Evolutionary conservation across 1,140 invertebrate species (phyloP).

Genomic region (Sycophila sp.): DNA sequence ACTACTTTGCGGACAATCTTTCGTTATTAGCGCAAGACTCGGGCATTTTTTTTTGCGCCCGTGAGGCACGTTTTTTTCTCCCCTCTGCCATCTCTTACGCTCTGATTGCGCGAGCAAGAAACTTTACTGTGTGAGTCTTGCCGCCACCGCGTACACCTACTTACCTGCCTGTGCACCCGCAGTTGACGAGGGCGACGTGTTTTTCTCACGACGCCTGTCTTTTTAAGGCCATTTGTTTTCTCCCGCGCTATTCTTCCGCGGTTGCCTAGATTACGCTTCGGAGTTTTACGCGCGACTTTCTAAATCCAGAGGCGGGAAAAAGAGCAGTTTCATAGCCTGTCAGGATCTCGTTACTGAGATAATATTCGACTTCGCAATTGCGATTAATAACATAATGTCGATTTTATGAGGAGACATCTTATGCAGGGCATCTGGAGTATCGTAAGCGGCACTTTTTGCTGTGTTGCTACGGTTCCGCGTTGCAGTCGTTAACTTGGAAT

Average conservation of each 20-base stretch:
- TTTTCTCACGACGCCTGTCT: constrained; percentile 12
- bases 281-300: constrained; percentile 6
- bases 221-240: constrained; percentile 16
- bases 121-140: constrained; percentile 3
- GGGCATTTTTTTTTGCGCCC: not conserved
- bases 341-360: too few relatives aligned
- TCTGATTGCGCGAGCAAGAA: not conserved
- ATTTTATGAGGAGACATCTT: too few relatives aligned
- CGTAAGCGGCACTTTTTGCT: too few relatives aligned
- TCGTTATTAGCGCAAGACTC: not conserved
- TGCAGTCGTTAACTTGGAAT: too few relatives aligned
- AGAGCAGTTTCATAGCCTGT: not conserved
- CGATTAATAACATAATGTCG: too few relatives aligned
- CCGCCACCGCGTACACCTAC: too few relatives aligned
- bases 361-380: too few relatives aligned
- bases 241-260: not conserved
- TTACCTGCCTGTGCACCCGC: not conserved
- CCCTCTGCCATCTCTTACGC: not conserved
- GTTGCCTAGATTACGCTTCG: not conserved
- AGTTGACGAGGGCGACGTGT: not conserved
- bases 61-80: not conserved
- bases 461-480: too few relatives aligned
- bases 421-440: too few relatives aligned
- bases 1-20: not conserved
- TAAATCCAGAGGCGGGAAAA: constrained; percentile 7